Conservation (phyloP, 2,113 vertebrate species). For the Poecile atricapillus region DNA sequence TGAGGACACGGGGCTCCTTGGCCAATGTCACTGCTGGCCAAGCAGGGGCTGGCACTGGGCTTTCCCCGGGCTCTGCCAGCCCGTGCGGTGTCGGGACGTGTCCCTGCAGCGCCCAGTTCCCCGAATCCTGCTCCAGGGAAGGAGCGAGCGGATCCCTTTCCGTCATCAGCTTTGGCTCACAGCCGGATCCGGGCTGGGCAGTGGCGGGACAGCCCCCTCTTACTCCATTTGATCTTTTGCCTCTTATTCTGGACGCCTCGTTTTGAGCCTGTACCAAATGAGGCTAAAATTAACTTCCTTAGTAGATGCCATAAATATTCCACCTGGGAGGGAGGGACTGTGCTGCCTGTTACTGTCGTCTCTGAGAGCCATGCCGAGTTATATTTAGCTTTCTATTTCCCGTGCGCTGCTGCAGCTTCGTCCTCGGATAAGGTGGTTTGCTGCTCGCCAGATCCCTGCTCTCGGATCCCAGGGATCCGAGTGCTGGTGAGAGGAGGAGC, state of each 20-base stretch:
- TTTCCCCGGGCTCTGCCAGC: not conserved
- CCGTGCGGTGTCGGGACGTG: rapidly evolving
- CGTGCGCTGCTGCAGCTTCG: not conserved
- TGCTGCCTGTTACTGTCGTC: not conserved
- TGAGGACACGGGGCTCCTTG: not conserved
- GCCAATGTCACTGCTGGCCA: rapidly evolving
- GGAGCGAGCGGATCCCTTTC: not conserved
- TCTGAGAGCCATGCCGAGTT: not conserved
- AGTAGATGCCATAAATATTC: not conserved
- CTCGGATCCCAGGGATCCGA: not conserved
- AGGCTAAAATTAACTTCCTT: slow-evolving; percentile 28
- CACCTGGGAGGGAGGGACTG: not conserved
- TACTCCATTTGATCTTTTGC: not conserved
- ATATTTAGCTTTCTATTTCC: slow-evolving; percentile 39
- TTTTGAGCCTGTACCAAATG: not conserved
- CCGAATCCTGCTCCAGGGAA: rapidly evolving
- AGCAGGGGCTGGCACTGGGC: not conserved
- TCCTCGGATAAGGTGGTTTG: not conserved
- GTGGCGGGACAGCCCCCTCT: not conserved
- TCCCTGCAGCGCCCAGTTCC: not conserved
- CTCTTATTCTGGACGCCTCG: not conserved
- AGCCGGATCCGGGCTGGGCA: not conserved
- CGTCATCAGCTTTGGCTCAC: not conserved
- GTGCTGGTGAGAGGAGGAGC: not conserved
- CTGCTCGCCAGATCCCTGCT: not conserved